Evolutionary conservation across 2,888 invertebrate genomes (phyloP).

Genomic region (Calliopum simillimum): DNA sequence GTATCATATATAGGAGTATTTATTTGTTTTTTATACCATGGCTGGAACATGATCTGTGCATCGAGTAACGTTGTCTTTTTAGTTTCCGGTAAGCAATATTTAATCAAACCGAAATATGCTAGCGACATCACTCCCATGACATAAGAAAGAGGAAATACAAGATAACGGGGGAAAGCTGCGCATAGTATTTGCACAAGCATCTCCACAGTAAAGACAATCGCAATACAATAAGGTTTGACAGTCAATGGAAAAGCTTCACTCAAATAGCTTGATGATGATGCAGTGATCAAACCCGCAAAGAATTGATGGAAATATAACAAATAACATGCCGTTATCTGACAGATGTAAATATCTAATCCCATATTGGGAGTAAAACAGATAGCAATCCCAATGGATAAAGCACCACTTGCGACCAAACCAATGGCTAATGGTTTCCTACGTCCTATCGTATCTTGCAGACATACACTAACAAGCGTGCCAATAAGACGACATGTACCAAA

Average conservation of each 20-base stretch:
- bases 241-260: conserved; percentile 60
- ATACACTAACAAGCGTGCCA: conserved; percentile 41
- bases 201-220: conserved; percentile 51
- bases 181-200: conserved; percentile 52
- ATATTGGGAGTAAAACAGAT: background rate
- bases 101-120: too few species aligned
- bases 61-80: too few species aligned
- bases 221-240: conserved; percentile 55
- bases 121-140: too few species aligned
- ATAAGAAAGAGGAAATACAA: too few species aligned
- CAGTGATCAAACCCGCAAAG: conserved; percentile 53
- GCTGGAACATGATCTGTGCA: too few species aligned
- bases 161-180: too few species aligned
- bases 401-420: conserved; percentile 48
- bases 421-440: conserved; percentile 51
- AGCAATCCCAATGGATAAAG: conserved; percentile 49
- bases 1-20: too few species aligned
- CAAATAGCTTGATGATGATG: conserved; percentile 57
- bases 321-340: conserved; percentile 45
- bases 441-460: conserved; percentile 51
- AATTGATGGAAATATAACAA: conserved; percentile 53
- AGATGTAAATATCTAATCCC: background rate
- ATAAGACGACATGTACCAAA: conserved; percentile 49
- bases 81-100: too few species aligned
- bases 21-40: too few species aligned